Evolutionary conservation across 1,140 invertebrate genomes (phyloP).

Genomic region (Trichonephila inaurata): DNA sequence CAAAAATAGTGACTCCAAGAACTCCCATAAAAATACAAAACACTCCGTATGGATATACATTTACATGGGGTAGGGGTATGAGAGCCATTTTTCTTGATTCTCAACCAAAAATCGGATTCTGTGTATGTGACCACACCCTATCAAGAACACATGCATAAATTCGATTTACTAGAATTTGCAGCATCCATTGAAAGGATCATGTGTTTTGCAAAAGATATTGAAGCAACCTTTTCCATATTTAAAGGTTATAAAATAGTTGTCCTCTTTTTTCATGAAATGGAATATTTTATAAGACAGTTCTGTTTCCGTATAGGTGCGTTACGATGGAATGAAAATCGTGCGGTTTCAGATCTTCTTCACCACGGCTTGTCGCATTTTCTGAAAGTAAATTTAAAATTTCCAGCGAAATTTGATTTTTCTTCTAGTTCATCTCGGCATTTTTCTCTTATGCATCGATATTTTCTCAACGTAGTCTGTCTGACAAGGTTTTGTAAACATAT

Average conservation of each 20-base stretch:
- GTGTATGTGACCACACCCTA: constrained; percentile 52
- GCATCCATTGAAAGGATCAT: constrained; percentile 48
- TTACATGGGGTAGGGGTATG: not conserved
- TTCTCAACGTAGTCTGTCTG: not conserved
- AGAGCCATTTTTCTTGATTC: not conserved
- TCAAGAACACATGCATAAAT: constrained; percentile 68
- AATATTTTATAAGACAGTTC: constrained; percentile 74
- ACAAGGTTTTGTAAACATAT: not conserved
- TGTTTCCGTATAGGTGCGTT: not conserved
- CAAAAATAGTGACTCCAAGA: not conserved
- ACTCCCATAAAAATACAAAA: not conserved
- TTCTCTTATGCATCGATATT: not conserved
- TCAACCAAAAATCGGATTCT: constrained; percentile 1
- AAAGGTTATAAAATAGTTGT: constrained; percentile 72
- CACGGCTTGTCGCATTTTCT: constrained; percentile 15
- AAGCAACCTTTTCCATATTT: constrained; percentile 70
- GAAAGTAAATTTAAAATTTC: constrained; percentile 61
- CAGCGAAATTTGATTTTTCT: constrained; percentile 58
- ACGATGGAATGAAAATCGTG: not conserved
- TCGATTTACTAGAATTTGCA: constrained; percentile 68
- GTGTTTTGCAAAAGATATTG: constrained; percentile 68
- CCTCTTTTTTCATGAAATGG: constrained; percentile 62
- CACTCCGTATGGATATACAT: not conserved
- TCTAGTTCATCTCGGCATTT: not conserved
- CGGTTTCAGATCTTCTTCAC: not conserved